Conservation (phyloP, 2,113 vertebrate genomes). For the Corydoras sp. region DNA sequence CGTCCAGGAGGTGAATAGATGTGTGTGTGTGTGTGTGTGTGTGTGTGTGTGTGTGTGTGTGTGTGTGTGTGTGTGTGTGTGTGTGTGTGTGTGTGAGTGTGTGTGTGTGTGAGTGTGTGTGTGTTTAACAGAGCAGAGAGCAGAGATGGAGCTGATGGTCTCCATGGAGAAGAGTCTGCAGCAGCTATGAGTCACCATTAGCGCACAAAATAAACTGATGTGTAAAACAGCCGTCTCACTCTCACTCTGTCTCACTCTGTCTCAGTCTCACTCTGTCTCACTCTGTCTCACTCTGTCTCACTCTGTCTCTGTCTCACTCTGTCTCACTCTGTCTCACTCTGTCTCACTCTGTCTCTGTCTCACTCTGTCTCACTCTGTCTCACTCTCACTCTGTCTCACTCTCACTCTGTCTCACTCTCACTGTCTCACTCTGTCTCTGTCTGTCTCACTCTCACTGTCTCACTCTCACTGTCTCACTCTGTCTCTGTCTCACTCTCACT, state of each 20-base stretch:
- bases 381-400: too few relatives aligned
- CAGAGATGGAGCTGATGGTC: conserved; percentile 23
- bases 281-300: conserved; percentile 22
- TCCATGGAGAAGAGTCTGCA: conserved; percentile 35
- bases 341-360: too few relatives aligned
- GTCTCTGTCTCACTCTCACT: too few relatives aligned
- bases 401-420: too few relatives aligned
- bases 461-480: too few relatives aligned
- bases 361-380: too few relatives aligned
- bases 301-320: too few relatives aligned
- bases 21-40: not conserved
- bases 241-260: not conserved
- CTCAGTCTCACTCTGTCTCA: conserved; percentile 3
- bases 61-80: conserved; percentile 2
- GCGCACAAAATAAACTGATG: conserved; percentile 34
- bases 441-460: too few relatives aligned
- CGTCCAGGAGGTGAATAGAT: too few relatives aligned
- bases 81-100: conserved; percentile 20
- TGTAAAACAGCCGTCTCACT: conserved; percentile 15
- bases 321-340: too few relatives aligned
- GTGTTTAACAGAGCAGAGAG: conserved; percentile 3
- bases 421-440: too few relatives aligned
- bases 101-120: not conserved
- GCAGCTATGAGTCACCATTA: conserved; percentile 43
- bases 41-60: conserved; percentile 20